Conservation (phyloP, 2,113 vertebrate genomes). For the Oryzias curvinotus region DNA sequence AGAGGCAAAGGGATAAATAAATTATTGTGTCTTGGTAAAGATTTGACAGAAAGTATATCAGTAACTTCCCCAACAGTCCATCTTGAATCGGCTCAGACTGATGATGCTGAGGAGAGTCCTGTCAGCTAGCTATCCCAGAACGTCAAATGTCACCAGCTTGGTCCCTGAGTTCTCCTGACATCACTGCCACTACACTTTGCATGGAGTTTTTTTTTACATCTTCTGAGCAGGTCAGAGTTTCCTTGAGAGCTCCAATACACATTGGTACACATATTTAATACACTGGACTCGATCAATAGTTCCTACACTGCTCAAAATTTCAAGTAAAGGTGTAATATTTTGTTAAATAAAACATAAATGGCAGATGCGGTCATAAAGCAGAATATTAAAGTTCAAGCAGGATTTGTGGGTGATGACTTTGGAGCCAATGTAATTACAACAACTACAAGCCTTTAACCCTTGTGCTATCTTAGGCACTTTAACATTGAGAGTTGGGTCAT, state of each 20-base stretch:
- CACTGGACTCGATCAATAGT: conserved; percentile 50
- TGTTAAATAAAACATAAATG: not conserved
- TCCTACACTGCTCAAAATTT: conserved; percentile 8
- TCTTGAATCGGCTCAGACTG: not conserved
- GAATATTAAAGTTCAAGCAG: not conserved
- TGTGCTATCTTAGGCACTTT: too few relatives aligned
- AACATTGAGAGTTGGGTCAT: too few relatives aligned
- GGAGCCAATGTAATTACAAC: not conserved
- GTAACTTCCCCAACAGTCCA: not conserved
- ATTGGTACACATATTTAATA: conserved; percentile 55
- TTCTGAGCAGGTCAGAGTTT: conserved; percentile 33
- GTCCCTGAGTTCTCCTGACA: conserved; percentile 18
- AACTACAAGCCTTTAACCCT: not conserved
- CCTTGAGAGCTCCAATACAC: conserved; percentile 32
- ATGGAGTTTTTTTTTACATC: conserved; percentile 50
- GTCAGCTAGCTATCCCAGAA: conserved; percentile 7
- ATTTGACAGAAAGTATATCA: too few relatives aligned
- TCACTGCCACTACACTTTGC: conserved; percentile 22
- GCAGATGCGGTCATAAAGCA: not conserved
- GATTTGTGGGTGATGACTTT: not conserved
- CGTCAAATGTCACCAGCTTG: conserved; percentile 33
- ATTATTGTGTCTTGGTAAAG: not conserved
- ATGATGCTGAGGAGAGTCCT: conserved; percentile 5
- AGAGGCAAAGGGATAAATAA: too few relatives aligned
- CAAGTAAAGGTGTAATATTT: not conserved